Base-by-base conservation (phyloP, 2,888 invertebrate species). In the Meteorus colon region DNA sequence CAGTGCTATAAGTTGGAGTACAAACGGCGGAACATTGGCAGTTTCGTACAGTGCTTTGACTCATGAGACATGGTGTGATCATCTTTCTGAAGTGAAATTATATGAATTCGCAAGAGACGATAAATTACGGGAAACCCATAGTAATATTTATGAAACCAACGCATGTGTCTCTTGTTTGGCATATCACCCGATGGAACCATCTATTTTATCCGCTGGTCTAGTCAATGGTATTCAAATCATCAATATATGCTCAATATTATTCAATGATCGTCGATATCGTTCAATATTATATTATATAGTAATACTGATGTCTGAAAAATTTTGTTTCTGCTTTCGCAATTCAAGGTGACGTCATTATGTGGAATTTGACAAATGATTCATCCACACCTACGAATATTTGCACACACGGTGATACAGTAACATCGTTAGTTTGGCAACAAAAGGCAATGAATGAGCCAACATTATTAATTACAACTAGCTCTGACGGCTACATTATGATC, bases 151-250 rank as follows among this genome's bases (percentile, higher is more conserved):
- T 34, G 87, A 88, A 77, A 83, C 84, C 16, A 86, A 90, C 77
- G 87, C 90, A 27, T 92, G 92, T 72, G 87, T 91, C 10, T 90
- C 90, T 12, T 81, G 87, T 6, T 77, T 92, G 19, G 82, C 88
- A 59, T 92, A 91, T 85, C 92, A 92, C 85, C 91, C 91, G 2
- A 84, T 83, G 2, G 88, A 91, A 80, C 90, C 91, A 0, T 89
- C 90, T 2, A 88, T 92, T 74, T 84, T 92, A 65, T 91, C 91
- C 34, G 90, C 90, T 77, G 91, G 91, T 48, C 80, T 89, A 74
- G 87, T 86, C 60, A 89, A 88, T 80, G 89, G 89, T 89, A 41
- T 4, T 16, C 5, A 16, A 75, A 34, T 19, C 14, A 73, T 55
- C 16, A 24, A 24, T 24, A 24, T 24, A 24, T 8, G 34, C 8